Base-by-base conservation (phyloP, 2,113 vertebrate species). In the Corythornis madagascariensis region DNA sequence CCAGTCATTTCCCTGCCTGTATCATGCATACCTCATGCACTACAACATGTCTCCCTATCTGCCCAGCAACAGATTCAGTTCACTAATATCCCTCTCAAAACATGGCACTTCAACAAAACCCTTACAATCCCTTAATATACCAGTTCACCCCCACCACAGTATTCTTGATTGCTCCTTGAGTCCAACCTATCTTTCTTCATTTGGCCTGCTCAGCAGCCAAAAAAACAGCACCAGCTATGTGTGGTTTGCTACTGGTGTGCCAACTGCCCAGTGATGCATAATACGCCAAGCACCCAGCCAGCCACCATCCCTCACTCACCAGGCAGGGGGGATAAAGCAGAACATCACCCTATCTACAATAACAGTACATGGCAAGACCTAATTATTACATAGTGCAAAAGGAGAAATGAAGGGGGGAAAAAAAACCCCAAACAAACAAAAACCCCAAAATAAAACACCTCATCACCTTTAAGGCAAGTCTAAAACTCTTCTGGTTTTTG, bases 21-120 rank as follows among this genome's bases (percentile, higher is more conserved):
- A 42, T 35, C 66, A 71, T 0, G 2, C 40, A 33, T 18, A 31
- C 5, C 47, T 67, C 38, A 29, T 2, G 3, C 3, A 1, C 48
- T 35, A 13, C 11, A 31, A 31, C 43, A 52, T 0, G 6, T 28
- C 47, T 25, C 48, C 45, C 70, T 50, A 13, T 29, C 38, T 38
- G 74, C 63, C 38, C 74, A 93, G 70, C 57, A 67, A 59, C 65
- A 57, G 31, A 65, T 42, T 35, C 52, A 20, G 33, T 3, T 67
- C 55, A 24, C n/a, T 24, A 40, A 35, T 4, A 55, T 3, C 33
- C 22, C n/a, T 69, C 82, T 59, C 59, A 31, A 61, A 43, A 66
- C 16, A 57, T 35, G 55, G 48, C n/a, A 26, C 55, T 64, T 77
- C 80, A 65, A 40, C 76, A 70, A 75, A 83, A 16, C 28, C 59